phyloP scores from a whole-genome alignment of 2,888 invertebrate genomes.

The Latrodectus elegans region DNA sequence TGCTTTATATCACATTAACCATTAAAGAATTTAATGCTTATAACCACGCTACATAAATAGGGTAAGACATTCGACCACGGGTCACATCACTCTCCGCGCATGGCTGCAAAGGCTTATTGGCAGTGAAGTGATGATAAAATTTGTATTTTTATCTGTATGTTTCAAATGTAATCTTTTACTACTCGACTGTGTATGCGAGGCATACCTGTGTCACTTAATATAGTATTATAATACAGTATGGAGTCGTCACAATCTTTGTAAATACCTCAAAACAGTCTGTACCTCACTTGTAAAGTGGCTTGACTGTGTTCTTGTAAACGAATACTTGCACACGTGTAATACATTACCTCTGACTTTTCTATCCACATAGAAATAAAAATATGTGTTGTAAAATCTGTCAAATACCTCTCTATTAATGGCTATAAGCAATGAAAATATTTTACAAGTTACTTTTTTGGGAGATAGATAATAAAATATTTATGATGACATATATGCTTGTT shows the following conservation, averaged over 20 bases:
- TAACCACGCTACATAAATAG: too few relatives aligned
- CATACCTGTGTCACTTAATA: slow-evolving; percentile 52
- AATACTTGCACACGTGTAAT: slow-evolving; percentile 57
- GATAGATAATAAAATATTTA: neutral
- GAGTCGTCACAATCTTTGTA: slow-evolving; percentile 46
- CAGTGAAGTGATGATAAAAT: slow-evolving; percentile 22
- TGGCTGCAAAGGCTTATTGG: neutral
- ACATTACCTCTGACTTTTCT: slow-evolving; percentile 60
- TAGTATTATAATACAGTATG: slow-evolving; percentile 16
- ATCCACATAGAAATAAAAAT: slow-evolving; percentile 32
- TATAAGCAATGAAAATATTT: neutral
- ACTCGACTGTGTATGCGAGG: slow-evolving; percentile 48
- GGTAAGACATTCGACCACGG: too few relatives aligned
- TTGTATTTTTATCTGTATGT: slow-evolving; percentile 56
- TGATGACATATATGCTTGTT: neutral
- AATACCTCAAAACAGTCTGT: slow-evolving; percentile 61
- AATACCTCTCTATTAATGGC: neutral
- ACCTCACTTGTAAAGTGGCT: slow-evolving; percentile 68
- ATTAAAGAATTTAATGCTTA: too few relatives aligned
- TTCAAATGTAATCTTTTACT: slow-evolving; percentile 32
- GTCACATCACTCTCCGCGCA: neutral
- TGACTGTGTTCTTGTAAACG: slow-evolving; percentile 46
- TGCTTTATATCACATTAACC: too few relatives aligned
- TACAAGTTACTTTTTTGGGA: neutral
- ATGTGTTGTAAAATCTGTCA: slow-evolving; percentile 9